Conservation (phyloP, 2,888 invertebrate genomes). For the Dasypolia templi region DNA sequence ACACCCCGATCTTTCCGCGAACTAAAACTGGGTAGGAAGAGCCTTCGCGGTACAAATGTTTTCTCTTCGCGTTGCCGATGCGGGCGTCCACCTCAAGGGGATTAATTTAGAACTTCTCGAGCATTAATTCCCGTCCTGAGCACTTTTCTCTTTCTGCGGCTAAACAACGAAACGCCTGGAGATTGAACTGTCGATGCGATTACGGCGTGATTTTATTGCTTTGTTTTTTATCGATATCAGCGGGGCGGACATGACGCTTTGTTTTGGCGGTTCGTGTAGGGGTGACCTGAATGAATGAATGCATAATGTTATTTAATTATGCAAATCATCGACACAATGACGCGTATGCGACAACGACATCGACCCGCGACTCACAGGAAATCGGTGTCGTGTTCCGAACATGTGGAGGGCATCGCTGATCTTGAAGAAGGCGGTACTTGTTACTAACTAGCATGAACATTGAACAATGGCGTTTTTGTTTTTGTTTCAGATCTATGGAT, state of each 20-base stretch:
- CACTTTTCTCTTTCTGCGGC: constrained; percentile 83
- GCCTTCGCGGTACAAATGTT: constrained; percentile 78
- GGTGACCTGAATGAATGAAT: constrained; percentile 84
- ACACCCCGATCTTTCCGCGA: constrained; percentile 79
- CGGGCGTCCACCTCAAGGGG: constrained; percentile 83
- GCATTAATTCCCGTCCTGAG: constrained; percentile 80
- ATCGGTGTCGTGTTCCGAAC: constrained; percentile 83
- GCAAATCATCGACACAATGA: constrained; percentile 83
- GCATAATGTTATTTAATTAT: constrained; percentile 89
- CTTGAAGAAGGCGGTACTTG: constrained; percentile 65
- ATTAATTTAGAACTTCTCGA: constrained; percentile 85
- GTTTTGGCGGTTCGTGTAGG: constrained; percentile 79
- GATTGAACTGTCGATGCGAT: constrained; percentile 78
- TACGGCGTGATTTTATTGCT: constrained; percentile 69
- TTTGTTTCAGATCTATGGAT: constrained; percentile 55
- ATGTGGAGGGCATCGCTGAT: constrained; percentile 73
- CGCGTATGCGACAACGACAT: constrained; percentile 79
- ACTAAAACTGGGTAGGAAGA: constrained; percentile 67
- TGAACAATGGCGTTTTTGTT: constrained; percentile 66
- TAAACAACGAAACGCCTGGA: constrained; percentile 67
- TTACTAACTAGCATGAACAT: constrained; percentile 54
- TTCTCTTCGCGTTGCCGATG: constrained; percentile 75
- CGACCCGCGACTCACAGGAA: constrained; percentile 82
- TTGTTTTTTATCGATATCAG: constrained; percentile 61
- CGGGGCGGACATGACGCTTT: constrained; percentile 67